Evolutionary conservation across 2,888 invertebrate species (phyloP).

Genomic region (Aleiodes leptofemur): DNA sequence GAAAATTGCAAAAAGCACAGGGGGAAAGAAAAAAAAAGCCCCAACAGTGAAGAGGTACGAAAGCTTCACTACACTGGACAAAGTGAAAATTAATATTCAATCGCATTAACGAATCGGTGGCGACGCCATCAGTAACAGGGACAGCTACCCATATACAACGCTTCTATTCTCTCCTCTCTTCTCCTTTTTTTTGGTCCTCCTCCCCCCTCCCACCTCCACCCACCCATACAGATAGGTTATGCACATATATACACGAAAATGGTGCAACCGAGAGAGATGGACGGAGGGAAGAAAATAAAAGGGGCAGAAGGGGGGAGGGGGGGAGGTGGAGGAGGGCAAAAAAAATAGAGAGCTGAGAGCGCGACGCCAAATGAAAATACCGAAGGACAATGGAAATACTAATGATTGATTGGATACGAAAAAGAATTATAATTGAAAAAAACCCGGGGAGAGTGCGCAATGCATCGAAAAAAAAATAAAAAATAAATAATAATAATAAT

Average conservation of each 20-base stretch:
- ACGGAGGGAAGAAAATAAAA: conserved; percentile 2
- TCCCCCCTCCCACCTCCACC: not conserved
- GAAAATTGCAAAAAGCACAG: conserved; percentile 53
- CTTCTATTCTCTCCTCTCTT: conserved; percentile 38
- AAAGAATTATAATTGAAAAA: conserved; percentile 76
- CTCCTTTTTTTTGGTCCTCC: not conserved
- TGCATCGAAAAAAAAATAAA: conserved; percentile 56
- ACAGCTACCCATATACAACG: conserved; percentile 50
- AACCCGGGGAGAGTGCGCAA: conserved; percentile 64
- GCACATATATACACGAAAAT: not conserved
- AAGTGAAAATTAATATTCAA: conserved; percentile 73
- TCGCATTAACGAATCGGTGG: conserved; percentile 73
- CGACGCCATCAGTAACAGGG: conserved; percentile 64
- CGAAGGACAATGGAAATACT: conserved; percentile 76
- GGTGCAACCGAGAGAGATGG: not conserved
- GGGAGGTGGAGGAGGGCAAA: not conserved
- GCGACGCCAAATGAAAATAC: conserved; percentile 75
- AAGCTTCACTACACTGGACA: conserved; percentile 54
- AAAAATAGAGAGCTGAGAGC: conserved; percentile 46
- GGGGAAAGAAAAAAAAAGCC: conserved; percentile 33
- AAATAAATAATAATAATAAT: conserved; percentile 14
- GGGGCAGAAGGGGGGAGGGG: no score
- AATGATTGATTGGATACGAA: conserved; percentile 76
- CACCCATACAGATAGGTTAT: conserved; percentile 8
- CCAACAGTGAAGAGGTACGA: conserved; percentile 27